Evolutionary conservation across 2,797 vertebrate species (phyloP).

Genomic region (Pempheris klunzingeri): DNA sequence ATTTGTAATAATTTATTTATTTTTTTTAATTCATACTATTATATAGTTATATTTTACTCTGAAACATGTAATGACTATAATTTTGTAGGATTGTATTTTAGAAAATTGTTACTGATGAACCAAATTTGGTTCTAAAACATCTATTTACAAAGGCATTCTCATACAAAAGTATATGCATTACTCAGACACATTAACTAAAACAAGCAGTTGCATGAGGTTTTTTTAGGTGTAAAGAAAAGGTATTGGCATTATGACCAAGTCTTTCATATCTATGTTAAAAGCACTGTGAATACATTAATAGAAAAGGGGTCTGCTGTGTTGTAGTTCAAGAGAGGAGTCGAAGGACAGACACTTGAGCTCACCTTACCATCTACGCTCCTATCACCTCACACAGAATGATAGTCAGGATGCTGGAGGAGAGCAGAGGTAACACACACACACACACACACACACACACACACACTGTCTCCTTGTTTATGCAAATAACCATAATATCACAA

Average conservation of each 20-base stretch:
- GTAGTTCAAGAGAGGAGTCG: slow-evolving; percentile 92
- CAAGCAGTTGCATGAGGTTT: neutral
- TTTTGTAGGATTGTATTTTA: neutral
- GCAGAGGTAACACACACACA: slow-evolving; percentile 88
- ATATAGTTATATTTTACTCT: no score
- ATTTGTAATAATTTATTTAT: no score
- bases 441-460: no score
- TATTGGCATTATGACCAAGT: neutral
- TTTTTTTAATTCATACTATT: no score
- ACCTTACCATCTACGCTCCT: slow-evolving; percentile 91
- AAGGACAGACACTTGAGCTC: slow-evolving; percentile 93
- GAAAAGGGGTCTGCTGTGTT: slow-evolving; percentile 24
- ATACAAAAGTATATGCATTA: neutral
- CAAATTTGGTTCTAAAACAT: neutral
- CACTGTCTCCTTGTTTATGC: neutral
- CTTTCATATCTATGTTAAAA: neutral
- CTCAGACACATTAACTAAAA: neutral
- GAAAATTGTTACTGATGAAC: neutral
- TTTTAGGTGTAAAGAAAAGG: neutral
- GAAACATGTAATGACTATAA: no score
- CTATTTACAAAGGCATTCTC: neutral
- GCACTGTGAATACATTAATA: neutral
- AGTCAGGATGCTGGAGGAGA: slow-evolving; percentile 93
- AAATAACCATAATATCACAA: neutral
- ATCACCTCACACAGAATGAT: slow-evolving; percentile 92